Base-by-base conservation (phyloP, 2,888 invertebrate species). In the Cosmia trapezina region DNA sequence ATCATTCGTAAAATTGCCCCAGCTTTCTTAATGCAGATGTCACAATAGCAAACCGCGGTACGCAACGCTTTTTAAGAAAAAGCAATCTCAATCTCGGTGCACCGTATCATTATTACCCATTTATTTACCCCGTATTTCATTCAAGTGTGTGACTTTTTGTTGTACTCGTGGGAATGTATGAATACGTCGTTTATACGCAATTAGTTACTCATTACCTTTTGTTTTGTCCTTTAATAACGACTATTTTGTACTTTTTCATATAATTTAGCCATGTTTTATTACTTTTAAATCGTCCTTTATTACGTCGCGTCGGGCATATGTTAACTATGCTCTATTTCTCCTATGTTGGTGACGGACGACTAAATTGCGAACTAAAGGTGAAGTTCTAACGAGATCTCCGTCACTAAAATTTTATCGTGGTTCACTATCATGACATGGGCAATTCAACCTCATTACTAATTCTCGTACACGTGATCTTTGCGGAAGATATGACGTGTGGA, bases 121-220 rank as follows among this genome's bases (percentile, higher is more conserved):
- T n/a, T n/a, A 68, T 81, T 76, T 84, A 86, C 81, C 82, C 79
- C 78, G 83, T 86, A 84, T 87, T 86, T 87, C 88, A 89, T 90
- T 89, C 87, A 89, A 75, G 77, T 71, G 78, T 82, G 81, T 72
- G 80, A 83, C 73, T 78, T 82, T 80, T 92, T 92, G 91, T 92
- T 87, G 76, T 86, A 85, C 83, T 81, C 87, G 83, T 84, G 88
- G 87, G 92, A 91, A 93, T 93, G 92, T 84, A 83, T 93, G 91
- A 94, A 93, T 94, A 89, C 91, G 84, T 90, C 92, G 93, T 92
- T 94, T 93, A 92, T 90, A 88, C 89, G 91, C 91, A 94, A 94
- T 94, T 94, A 94, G 90, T 90, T 84, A 89, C 89, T 91, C 91
- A 92, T 94, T 94, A 92, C 87, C 60, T 89, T 91, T 89, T 91